A percentile compares a stretch with the other conserved stretches of the same genome.
Evolutionary conservation across 2,797 vertebrate genomes (phyloP).

Genomic region (Loris lydekkerianus): DNA sequence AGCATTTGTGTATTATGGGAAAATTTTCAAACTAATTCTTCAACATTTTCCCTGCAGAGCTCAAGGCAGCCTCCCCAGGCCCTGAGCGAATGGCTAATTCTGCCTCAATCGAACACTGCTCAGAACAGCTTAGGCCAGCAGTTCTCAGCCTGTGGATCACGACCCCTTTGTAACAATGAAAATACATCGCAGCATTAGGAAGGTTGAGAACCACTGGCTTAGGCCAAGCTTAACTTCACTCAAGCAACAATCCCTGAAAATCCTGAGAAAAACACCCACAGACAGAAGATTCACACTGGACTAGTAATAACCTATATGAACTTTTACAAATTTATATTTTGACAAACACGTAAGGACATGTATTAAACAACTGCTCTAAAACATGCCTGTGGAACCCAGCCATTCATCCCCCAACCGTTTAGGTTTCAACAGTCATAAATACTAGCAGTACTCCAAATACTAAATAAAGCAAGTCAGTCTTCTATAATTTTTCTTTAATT

Average conservation of each 20-base stretch:
- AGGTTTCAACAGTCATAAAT: background rate
- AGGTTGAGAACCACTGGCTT: no score
- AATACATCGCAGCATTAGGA: no score
- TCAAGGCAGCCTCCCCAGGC: accelerated
- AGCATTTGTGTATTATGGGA: background rate
- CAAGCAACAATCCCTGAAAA: background rate
- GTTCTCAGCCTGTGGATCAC: no score
- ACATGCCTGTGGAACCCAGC: background rate
- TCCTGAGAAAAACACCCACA: background rate
- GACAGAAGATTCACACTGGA: background rate
- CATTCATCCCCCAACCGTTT: no score
- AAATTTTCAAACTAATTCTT: background rate
- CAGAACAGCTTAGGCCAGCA: no score
- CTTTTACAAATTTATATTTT: background rate
- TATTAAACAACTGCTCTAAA: background rate
- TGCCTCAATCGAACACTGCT: no score
- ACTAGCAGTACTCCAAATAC: background rate
- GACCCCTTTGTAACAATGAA: no score
- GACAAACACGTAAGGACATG: background rate
- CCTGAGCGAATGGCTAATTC: background rate
- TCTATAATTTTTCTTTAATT: background rate
- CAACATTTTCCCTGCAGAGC: background rate
- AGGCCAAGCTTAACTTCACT: background rate
- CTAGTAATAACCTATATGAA: background rate
- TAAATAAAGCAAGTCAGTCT: background rate